Conservation (phyloP, 2,888 invertebrate species). For the Liopterus haemorrhoidalis region DNA sequence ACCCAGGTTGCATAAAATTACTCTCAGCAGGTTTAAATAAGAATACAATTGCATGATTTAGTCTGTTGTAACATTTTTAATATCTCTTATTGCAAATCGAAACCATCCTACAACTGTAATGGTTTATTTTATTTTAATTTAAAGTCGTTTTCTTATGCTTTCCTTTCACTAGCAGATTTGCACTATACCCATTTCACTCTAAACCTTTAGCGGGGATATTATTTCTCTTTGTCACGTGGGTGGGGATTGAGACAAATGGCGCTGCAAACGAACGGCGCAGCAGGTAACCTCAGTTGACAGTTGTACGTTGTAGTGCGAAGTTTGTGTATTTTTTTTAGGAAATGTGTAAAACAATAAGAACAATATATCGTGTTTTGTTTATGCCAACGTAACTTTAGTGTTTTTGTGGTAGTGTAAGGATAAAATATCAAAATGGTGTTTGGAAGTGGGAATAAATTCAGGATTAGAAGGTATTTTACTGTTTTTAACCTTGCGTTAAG, state of each 20-base stretch:
- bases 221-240: conserved; percentile 10
- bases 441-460: conserved; percentile 50
- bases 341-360: conserved; percentile 6
- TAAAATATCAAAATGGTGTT: conserved; percentile 45
- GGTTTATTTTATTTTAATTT: conserved; percentile 8
- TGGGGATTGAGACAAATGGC: conserved; percentile 13
- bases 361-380: conserved; percentile 14
- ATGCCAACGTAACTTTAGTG: conserved; percentile 5
- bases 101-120: background rate
- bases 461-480: conserved; percentile 49
- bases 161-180: conserved; percentile 12
- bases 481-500: conserved; percentile 9
- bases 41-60: too few relatives aligned
- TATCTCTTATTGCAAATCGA: too few relatives aligned
- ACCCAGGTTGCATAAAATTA: too few relatives aligned
- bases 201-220: background rate
- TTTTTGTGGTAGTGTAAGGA: background rate
- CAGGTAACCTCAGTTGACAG: conserved; percentile 25
- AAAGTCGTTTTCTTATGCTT: conserved; percentile 6
- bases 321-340: conserved; percentile 6
- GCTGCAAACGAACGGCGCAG: conserved; percentile 17
- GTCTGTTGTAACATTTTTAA: too few relatives aligned
- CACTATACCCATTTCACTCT: conserved; percentile 5
- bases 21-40: too few relatives aligned
- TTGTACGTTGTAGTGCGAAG: conserved; percentile 20